Conservation (phyloP, 1,140 invertebrate genomes). For the Tenebrio molitor region DNA sequence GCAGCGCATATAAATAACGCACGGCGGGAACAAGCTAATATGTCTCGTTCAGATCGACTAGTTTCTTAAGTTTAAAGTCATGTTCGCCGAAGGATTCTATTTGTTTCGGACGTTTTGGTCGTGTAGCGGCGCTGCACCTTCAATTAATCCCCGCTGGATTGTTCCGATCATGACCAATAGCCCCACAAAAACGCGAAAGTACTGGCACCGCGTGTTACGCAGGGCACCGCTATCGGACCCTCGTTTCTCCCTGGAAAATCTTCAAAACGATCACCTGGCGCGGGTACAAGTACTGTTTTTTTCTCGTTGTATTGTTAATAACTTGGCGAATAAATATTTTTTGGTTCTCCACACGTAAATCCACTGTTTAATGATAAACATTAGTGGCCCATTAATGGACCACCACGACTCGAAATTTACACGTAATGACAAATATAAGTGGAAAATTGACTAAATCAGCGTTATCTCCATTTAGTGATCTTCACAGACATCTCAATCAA, state of each 20-base stretch:
- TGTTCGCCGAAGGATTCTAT: slow-evolving; percentile 37
- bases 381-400: slow-evolving; percentile 9
- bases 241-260: too few relatives aligned
- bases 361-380: slow-evolving; percentile 25
- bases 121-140: background rate
- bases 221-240: too few relatives aligned
- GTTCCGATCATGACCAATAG: too few relatives aligned
- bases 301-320: too few relatives aligned
- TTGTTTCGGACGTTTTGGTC: background rate
- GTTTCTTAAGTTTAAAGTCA: slow-evolving; percentile 52
- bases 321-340: too few relatives aligned
- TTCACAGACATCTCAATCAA: slow-evolving; percentile 51
- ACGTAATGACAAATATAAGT: slow-evolving; percentile 52
- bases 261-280: too few relatives aligned
- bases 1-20: slow-evolving; percentile 47
- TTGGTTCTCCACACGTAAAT: too few relatives aligned
- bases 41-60: slow-evolving; percentile 52
- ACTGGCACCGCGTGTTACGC: too few relatives aligned
- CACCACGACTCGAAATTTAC: slow-evolving; percentile 35
- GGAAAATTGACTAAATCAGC: slow-evolving; percentile 52
- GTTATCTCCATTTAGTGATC: slow-evolving; percentile 52
- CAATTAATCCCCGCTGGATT: too few relatives aligned
- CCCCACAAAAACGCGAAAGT: too few relatives aligned
- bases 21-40: slow-evolving; percentile 39
- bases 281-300: too few relatives aligned